phyloP scores from a whole-genome alignment of 2,888 invertebrate genomes.

The Dermolepida albohirtum region DNA sequence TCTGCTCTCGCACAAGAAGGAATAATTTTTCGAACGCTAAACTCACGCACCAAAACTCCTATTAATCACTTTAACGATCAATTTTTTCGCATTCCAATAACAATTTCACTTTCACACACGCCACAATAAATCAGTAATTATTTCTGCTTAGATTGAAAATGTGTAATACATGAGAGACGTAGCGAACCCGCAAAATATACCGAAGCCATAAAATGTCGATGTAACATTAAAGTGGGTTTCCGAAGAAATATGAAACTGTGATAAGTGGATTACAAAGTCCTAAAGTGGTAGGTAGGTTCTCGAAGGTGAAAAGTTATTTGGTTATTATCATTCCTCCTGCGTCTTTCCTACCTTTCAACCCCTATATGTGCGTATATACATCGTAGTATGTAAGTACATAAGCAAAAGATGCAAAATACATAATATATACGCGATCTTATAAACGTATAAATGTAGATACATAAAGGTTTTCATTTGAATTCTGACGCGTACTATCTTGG shows the following conservation, averaged over 20 bases:
- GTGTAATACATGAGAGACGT: conserved; percentile 2
- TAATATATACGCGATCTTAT: too few relatives aligned
- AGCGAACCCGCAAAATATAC: conserved; percentile 1
- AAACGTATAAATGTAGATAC: too few relatives aligned
- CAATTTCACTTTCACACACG: conserved; percentile 16
- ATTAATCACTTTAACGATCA: conserved; percentile 21
- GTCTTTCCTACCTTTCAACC: conserved; percentile 1
- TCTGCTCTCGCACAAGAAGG: background rate
- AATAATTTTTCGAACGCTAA: background rate
- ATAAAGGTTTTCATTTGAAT: too few relatives aligned
- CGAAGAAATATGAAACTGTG: conserved; percentile 28
- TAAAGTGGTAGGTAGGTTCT: background rate
- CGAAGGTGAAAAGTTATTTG: conserved; percentile 12
- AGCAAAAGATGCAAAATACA: background rate
- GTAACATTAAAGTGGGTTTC: background rate
- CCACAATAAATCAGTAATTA: conserved; percentile 16
- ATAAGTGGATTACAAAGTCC: conserved; percentile 26
- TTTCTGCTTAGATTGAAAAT: conserved; percentile 21
- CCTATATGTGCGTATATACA: background rate
- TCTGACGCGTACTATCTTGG: background rate
- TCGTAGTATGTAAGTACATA: background rate
- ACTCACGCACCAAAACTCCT: conserved; percentile 1
- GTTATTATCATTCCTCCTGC: conserved; percentile 15
- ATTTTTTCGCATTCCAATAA: conserved; percentile 22
- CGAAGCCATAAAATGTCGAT: conserved; percentile 17